Evolutionary conservation across 37 sponge, comb jelly and placozoan species (phyloP), one percentile per base, ranked within the genome.

Genomic region (Chondrosia reniformis): DNA sequence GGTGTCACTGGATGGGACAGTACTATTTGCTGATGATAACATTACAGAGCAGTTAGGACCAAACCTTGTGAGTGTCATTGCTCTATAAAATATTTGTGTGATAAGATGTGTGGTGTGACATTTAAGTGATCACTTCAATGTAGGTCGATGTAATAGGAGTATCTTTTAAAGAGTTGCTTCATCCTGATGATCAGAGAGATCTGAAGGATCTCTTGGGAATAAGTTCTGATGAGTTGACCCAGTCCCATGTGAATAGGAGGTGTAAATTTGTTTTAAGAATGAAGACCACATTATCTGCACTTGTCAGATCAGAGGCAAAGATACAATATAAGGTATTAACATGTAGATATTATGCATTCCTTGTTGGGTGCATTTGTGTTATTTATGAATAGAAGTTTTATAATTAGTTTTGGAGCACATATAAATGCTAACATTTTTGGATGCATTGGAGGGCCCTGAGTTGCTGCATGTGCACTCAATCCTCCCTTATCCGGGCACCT

Each of bases 11-110:
- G 41, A 69, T 1, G 72, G 72, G n/a, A 69, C 72, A 19, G 36
- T 69, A 13, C 42, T 69, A 24, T 69, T 43, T 69, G 72, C 36
- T 10, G 42, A 24, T 7, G n/a, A 34, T 1, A 69, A 39, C 42
- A 69, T 69, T 25, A 69, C 41, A 37, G 43, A 69, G 44, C 72
- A 40, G 13, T 24, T 69, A 22, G 72, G 72, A 39, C 72, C 72
- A 4, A 21, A 39, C 2, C n/a, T 40, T 36, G 72, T 69, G 43
- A 69, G 72, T 69, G 31, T 64, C 52, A 49, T 15, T 49, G 15
- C 52, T 19, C 15, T 19, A 49, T 19, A 15, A 15, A 15, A 19
- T 49, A 49, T 49, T 49, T 49, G n/a, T n/a, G n/a, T n/a, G n/a
- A n/a, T n/a, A n/a, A n/a, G n/a, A n/a, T n/a, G n/a, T n/a, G n/a